A percentile compares a stretch with the other conserved stretches of the same genome.
Conservation (phyloP, 2,113 vertebrate species). For the Astatoreochromis straeleni region DNA sequence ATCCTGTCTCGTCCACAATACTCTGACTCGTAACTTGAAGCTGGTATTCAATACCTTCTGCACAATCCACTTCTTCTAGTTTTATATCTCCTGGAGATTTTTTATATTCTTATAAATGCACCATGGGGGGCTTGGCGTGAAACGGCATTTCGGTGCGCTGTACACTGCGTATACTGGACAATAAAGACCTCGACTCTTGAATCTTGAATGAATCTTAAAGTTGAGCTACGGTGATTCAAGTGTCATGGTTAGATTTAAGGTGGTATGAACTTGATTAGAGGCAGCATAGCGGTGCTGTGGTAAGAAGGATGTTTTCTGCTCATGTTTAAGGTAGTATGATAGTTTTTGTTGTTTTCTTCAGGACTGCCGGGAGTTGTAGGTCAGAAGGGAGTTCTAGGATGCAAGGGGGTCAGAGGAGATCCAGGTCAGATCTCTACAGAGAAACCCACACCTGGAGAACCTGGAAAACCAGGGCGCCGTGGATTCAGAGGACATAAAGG, state of each 20-base stretch:
- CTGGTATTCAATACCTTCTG: neutral
- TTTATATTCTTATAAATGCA: neutral
- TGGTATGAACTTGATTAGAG: neutral
- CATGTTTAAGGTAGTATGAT: neutral
- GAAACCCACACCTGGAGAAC: conserved; percentile 37
- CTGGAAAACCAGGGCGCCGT: conserved; percentile 50
- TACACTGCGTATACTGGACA: fast-evolving
- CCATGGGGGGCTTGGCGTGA: neutral
- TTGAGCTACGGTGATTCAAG: neutral
- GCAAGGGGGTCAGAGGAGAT: conserved; percentile 64
- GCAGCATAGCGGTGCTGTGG: neutral
- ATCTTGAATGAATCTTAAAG: neutral
- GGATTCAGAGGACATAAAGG: conserved; percentile 53
- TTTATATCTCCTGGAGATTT: neutral
- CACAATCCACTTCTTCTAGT: neutral
- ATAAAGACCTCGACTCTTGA: neutral
- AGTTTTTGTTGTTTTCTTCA: neutral
- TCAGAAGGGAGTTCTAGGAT: conserved; percentile 57
- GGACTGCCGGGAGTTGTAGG: conserved; percentile 54
- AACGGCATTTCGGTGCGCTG: fast-evolving
- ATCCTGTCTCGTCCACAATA: neutral
- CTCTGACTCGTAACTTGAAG: neutral
- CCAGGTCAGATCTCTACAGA: conserved; percentile 2
- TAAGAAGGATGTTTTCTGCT: neutral
- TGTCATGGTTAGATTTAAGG: neutral